Percentiles rank a stretch among this genome's conserved stretches.
Evolutionary conservation across 2,888 invertebrate species (phyloP).

Genomic region (Hipparchia sbordonii): DNA sequence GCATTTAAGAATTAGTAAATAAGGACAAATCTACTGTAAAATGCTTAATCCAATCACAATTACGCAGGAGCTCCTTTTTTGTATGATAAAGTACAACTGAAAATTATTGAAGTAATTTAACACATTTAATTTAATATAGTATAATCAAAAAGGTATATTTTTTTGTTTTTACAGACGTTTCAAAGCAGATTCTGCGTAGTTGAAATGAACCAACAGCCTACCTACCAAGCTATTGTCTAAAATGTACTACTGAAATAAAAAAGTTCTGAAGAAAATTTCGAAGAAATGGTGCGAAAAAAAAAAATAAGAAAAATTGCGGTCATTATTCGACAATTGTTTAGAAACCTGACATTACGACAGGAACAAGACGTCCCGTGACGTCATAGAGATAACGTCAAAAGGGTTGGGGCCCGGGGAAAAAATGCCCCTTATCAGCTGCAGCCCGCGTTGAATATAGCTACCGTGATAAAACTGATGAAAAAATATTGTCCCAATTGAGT

Average conservation of each 20-base stretch:
- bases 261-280: neutral
- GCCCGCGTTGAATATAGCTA: slow-evolving; percentile 47
- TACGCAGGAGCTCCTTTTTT: too few species aligned
- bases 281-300: neutral
- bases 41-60: too few species aligned
- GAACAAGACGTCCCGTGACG: slow-evolving; percentile 69
- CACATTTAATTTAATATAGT: too few species aligned
- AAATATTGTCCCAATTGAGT: slow-evolving; percentile 14
- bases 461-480: slow-evolving; percentile 38
- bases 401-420: slow-evolving; percentile 70
- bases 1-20: too few species aligned
- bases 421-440: slow-evolving; percentile 63
- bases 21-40: too few species aligned
- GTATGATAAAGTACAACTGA: too few species aligned
- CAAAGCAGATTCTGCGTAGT: too few species aligned
- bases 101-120: too few species aligned
- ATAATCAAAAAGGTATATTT: neutral
- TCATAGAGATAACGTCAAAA: slow-evolving; percentile 74
- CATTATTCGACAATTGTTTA: slow-evolving; percentile 42
- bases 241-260: too few species aligned
- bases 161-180: neutral
- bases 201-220: too few species aligned
- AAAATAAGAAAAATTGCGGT: neutral
- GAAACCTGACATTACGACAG: slow-evolving; percentile 55
- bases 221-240: too few species aligned